Evolutionary conservation across 2,797 vertebrate genomes (phyloP), one percentile per base, ranked within the genome.

Genomic region (Leptodactylus fallax): DNA sequence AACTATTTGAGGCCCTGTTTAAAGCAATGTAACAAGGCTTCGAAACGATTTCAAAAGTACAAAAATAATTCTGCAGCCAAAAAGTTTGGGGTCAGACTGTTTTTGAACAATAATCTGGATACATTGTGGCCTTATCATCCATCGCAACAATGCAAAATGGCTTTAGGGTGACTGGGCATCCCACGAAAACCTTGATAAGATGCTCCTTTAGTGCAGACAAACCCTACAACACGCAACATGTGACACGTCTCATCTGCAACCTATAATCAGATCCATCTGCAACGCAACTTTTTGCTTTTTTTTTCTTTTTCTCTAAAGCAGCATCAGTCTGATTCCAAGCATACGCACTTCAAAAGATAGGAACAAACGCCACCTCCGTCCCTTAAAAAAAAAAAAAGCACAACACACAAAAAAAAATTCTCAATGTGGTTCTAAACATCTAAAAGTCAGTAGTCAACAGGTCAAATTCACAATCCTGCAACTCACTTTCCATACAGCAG

Each of bases 361-460:
- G 36, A 36, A 36, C 36, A 36, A 36, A 36, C 36, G 19, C 7
- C 58, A 19, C 58, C 19, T 21, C 8, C 7, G 58, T 61, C 63
- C 63, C 63, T 25, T 36, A 25, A 12, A 47, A 27, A 25, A 67
- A 27, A 27, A 69, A 36, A 81, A 51, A 11, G 6, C 27, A 80
- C 16, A 36, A 27, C 25, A 72, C 45, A 51, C 21, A 23, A 14
- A 76, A 23, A 51, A 51, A 61, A 36, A 58, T 63, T 19, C 71
- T 63, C 71, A 25, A 58, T 82, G 79, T 87, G 86, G 56, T 82
- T 63, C 71, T 61, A 60, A 27, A 81, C 14, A 83, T 69, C 45
- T 55, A 21, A 81, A 36, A 63, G 92, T 97, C 96, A 97, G 96
- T 97, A 97, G 95, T 95, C 95, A 96, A 94, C 94, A 95, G 93